Evolutionary conservation across 2,113 vertebrate genomes (phyloP).

Genomic region (Archilochus colubris): DNA sequence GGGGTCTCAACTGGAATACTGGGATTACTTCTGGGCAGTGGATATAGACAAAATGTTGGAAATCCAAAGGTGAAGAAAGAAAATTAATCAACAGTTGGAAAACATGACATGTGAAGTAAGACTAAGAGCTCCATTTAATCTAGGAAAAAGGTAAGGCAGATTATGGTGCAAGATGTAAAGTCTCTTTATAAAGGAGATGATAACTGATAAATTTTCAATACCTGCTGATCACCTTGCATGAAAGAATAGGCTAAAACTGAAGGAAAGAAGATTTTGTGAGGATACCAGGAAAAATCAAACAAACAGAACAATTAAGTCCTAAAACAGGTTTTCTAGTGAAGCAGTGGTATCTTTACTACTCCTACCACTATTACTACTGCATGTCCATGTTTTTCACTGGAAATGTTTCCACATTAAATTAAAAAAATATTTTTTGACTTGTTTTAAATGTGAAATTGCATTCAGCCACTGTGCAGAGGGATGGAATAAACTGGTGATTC

Average conservation of each 20-base stretch:
- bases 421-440: neutral
- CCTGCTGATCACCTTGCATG: accelerated
- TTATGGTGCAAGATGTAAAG: neutral
- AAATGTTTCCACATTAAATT: neutral
- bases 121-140: neutral
- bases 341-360: neutral
- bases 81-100: neutral
- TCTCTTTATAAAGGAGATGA: neutral
- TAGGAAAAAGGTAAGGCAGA: neutral
- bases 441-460: neutral
- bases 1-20: neutral
- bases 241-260: neutral
- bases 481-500: neutral
- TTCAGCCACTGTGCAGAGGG: neutral
- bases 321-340: neutral
- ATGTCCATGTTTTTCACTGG: neutral
- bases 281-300: neutral
- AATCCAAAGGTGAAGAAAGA: neutral
- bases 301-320: neutral
- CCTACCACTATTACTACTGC: too few species aligned
- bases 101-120: neutral
- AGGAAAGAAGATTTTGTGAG: neutral
- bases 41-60: neutral
- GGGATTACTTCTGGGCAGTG: neutral
- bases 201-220: neutral